These are phyloP conservation scores for Euphydryas editha DNA, from an alignment of 2,888 invertebrate genomes.

Conservation along the genomic window DNA sequence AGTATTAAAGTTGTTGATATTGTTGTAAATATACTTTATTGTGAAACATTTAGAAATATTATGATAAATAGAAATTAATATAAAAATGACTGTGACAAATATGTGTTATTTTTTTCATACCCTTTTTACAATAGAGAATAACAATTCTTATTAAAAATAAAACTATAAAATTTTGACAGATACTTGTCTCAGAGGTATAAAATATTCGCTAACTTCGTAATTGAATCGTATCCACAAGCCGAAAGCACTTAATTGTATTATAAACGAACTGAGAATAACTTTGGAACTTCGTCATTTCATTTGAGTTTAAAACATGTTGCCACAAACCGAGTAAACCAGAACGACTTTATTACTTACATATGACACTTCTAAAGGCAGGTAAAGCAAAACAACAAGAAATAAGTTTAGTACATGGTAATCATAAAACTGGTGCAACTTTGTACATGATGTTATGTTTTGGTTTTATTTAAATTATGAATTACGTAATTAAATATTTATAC, in stretches of 20 bases:
- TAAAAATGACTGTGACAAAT: conserved; percentile 42
- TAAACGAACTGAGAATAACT: conserved; percentile 65
- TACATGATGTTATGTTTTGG: background rate
- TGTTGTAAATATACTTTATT: conserved; percentile 75
- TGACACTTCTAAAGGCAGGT: conserved; percentile 30
- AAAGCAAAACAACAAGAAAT: conserved; percentile 18
- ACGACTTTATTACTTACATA: conserved; percentile 33
- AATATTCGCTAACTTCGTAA: conserved; percentile 62
- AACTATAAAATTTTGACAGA: conserved; percentile 34
- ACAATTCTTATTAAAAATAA: conserved; percentile 1
- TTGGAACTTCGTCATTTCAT: conserved; percentile 66
- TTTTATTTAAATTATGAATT: background rate
- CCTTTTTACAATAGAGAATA: background rate
- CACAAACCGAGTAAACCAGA: conserved; percentile 45
- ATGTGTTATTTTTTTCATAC: conserved; percentile 46
- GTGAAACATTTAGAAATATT: conserved; percentile 48
- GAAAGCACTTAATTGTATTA: conserved; percentile 66
- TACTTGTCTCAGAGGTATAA: conserved; percentile 51
- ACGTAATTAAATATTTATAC: background rate
- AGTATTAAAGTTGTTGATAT: conserved; percentile 64
- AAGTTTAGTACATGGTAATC: conserved; percentile 13
- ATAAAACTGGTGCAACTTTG: background rate
- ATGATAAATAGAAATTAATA: conserved; percentile 50
- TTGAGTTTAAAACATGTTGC: conserved; percentile 59
- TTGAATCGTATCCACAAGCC: conserved; percentile 64